Conservation (phyloP, 2,113 vertebrate genomes). For the Jacana jacana region DNA sequence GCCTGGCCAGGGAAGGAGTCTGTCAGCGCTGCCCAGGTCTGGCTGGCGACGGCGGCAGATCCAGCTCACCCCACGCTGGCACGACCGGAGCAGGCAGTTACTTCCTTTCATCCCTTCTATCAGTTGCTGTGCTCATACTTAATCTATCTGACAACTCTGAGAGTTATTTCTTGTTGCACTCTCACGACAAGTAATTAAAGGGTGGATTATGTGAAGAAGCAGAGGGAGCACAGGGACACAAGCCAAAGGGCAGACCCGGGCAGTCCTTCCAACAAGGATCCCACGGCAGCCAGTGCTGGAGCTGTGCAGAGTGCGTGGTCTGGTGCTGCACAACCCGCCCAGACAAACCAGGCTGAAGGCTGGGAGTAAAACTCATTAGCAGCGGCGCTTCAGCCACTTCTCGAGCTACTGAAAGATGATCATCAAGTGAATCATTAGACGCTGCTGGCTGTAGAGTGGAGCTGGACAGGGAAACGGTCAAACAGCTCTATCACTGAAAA, state of each 20-base stretch:
- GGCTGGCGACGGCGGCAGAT: fast-evolving
- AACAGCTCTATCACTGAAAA: neutral
- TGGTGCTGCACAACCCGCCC: too few species aligned
- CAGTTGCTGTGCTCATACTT: neutral
- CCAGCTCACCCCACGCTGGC: fast-evolving
- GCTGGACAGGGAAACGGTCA: neutral
- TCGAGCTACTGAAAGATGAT: neutral
- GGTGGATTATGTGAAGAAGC: neutral
- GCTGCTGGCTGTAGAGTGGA: neutral
- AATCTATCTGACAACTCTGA: neutral
- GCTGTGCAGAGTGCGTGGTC: neutral
- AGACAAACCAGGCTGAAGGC: neutral
- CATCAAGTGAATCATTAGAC: neutral
- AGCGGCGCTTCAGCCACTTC: neutral
- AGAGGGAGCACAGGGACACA: fast-evolving
- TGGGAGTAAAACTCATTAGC: neutral
- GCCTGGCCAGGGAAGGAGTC: neutral
- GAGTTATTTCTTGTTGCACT: neutral
- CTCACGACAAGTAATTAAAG: neutral
- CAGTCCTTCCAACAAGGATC: neutral
- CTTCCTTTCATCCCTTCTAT: neutral
- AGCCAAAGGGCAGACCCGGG: neutral
- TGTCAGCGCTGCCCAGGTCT: neutral
- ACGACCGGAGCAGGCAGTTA: neutral
- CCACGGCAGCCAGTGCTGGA: neutral